Evolutionary conservation across 2,797 vertebrate genomes (phyloP), one percentile per base, ranked within the genome.

Genomic region (Erpetoichthys calabaricus): DNA sequence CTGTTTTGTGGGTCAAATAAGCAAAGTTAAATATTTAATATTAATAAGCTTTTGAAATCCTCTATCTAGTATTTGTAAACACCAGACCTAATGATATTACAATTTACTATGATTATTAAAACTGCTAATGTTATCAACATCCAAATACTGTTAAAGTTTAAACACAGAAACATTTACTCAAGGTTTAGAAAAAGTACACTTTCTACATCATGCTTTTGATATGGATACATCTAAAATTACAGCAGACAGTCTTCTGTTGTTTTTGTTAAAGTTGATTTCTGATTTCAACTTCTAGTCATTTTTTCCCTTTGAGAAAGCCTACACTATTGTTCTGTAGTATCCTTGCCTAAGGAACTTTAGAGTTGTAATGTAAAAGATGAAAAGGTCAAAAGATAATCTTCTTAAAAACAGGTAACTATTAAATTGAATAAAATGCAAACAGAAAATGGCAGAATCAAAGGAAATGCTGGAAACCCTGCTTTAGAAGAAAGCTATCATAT

Each of bases 331-430:
- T n/a, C 25, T 45, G 50, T 3, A 8, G 49, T 44, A 47, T 5
- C 10, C 43, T 51, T 7, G 59, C 60, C 58, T 57, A 8, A 46
- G 63, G 63, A 59, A 52, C 51, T n/a, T 42, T 50, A 55, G 44
- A n/a, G 51, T 47, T 53, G 45, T 8, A 54, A 56, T 51, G 57
- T 55, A 59, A 53, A 52, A 46, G 58, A 50, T 25, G 50, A 45
- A 59, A n/a, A 42, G 56, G 64, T 57, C 61, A 65, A 53, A 47
- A 51, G 60, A 56, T 55, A 46, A 62, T 61, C 45, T 57, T 60
- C 60, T 65, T 66, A 53, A 63, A 57, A 25, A 25, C 25, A 25
- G 60, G 61, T 64, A 45, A 59, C 59, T 56, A 60, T 55, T 64
- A 41, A 53, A 42, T 55, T 53, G 42, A 56, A 57, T 59, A 60